Evolutionary conservation across 2,888 invertebrate genomes (phyloP), one percentile per base, ranked within the genome.

Genomic region (Tachina grossa): DNA sequence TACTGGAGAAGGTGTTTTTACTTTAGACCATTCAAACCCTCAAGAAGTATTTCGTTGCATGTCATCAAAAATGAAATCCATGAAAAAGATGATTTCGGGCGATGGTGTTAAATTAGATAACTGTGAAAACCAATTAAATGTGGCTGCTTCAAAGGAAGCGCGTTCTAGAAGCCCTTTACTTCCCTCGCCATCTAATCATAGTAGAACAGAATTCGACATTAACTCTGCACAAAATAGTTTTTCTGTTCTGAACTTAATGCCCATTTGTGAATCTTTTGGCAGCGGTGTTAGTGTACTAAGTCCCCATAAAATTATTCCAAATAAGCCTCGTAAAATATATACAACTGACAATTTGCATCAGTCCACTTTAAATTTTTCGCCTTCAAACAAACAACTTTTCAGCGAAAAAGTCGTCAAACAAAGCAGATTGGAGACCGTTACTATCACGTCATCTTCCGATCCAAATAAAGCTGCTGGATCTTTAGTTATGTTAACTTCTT

Each of bases 1-100:
- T 88, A 96, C 97, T 1, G 97, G 97, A 0, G 97, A 97, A 93
- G 97, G 97, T 1, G 95, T 95, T 6, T 97, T 97, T 89, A 96
- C 95, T 80, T 92, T 97, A 83, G 96, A 97, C 90, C 96, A 97
- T 90, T 95, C 95, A 57, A 96, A 96, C 91, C 96, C 96, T 87
- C 96, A 96, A 88, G 97, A 97, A 91, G 96, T 97, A 87, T 97
- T 95, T 87, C 95, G 96, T 87, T 97, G 96, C 90, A 94, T 97
- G 88, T 96, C 96, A 11, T 94, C 96, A 8, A 97, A 96, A 93
- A 97, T 97, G 96, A 96, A 96, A 90, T 96, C 95, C 0, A 97
- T 97, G 97, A 97, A 97, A 90, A 96, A 97, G 91, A 93, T 96
- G 88, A 94, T 97, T 84, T 95, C 94, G n/a, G 95, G 94, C 88